Conservation (phyloP, 2,113 vertebrate species). For the Hemiprocne comata region DNA sequence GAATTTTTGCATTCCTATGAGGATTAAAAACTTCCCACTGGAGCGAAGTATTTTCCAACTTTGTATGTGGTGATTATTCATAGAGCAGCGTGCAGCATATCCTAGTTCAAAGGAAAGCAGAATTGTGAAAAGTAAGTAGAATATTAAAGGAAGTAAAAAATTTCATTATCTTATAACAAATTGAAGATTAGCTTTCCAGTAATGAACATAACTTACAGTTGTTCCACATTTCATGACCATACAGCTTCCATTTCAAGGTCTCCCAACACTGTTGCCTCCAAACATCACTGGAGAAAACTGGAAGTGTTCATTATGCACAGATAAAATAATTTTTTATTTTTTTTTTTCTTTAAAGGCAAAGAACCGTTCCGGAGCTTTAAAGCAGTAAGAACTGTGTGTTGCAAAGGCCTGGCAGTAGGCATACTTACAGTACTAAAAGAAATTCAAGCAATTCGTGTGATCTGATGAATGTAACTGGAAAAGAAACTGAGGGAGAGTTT, state of each 20-base stretch:
- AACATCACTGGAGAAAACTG: background rate
- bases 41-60: background rate
- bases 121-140: background rate
- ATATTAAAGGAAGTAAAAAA: background rate
- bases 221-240: background rate
- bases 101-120: background rate
- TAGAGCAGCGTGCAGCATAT: background rate
- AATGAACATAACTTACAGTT: background rate
- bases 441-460: background rate
- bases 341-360: background rate
- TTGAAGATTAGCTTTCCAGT: background rate
- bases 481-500: background rate
- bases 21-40: conserved; percentile 35
- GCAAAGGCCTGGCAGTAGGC: background rate
- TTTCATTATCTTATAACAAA: background rate
- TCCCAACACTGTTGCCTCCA: background rate
- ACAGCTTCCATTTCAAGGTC: background rate
- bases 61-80: background rate
- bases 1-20: conserved; percentile 51
- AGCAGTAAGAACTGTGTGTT: background rate
- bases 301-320: background rate
- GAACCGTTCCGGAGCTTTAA: background rate
- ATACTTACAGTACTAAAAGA: background rate
- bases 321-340: background rate
- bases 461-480: background rate